Evolutionary conservation across 2,797 vertebrate genomes (phyloP).

Genomic region (Clarias pachynema): DNA sequence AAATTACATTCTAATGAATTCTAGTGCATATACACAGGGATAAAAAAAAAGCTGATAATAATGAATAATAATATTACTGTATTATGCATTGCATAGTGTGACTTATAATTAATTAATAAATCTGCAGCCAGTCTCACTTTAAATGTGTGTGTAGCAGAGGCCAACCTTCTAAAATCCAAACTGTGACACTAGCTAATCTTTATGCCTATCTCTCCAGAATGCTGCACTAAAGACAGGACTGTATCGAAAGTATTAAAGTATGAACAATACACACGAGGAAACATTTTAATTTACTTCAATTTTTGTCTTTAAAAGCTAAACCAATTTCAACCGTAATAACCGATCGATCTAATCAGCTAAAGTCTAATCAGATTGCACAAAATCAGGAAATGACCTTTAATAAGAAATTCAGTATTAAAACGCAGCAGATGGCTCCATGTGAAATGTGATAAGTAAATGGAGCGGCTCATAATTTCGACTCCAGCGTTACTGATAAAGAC

Average conservation of each 20-base stretch:
- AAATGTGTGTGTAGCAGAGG: not conserved
- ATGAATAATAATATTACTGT: not conserved
- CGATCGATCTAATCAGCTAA: not conserved
- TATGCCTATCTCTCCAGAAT: not conserved
- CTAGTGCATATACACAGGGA: too few species aligned
- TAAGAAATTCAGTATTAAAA: constrained; percentile 1
- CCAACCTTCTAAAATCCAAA: not conserved
- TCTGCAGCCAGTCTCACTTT: not conserved
- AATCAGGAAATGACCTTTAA: not conserved
- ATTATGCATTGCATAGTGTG: not conserved
- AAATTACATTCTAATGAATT: not conserved
- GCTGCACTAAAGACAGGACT: not conserved
- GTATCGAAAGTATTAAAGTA: not conserved
- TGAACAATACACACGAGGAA: not conserved
- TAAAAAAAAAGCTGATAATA: not conserved
- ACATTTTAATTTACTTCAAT: not conserved
- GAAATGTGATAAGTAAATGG: constrained; percentile 31
- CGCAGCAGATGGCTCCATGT: constrained; percentile 23
- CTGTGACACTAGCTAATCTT: too few species aligned
- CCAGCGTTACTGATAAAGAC: constrained; percentile 5
- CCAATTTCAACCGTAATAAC: not conserved
- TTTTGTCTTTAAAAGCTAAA: not conserved
- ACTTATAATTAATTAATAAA: not conserved
- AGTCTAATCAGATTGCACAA: not conserved
- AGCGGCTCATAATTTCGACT: constrained; percentile 18